These are phyloP conservation scores for Drosophila dives DNA, from an alignment of 2,888 invertebrate species.

Conservation along the genomic window DNA sequence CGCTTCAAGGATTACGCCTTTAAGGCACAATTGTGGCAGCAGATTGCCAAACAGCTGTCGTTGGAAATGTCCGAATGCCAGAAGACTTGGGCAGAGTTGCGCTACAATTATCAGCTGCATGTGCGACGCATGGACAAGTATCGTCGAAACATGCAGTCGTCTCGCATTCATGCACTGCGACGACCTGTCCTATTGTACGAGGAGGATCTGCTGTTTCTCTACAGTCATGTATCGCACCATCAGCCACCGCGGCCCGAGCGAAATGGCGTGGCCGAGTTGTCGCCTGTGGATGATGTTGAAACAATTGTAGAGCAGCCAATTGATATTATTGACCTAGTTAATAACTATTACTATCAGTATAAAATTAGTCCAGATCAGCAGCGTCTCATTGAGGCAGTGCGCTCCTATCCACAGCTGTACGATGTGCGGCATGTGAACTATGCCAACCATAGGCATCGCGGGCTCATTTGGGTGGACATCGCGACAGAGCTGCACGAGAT, in stretches of 20 bases:
- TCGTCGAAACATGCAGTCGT: slow-evolving; percentile 24
- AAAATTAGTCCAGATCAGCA: slow-evolving; percentile 17
- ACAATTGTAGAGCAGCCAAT: slow-evolving; percentile 32
- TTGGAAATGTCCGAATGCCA: slow-evolving; percentile 56
- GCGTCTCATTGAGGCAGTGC: slow-evolving; percentile 63
- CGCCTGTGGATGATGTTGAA: slow-evolving; percentile 14
- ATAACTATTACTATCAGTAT: slow-evolving; percentile 11
- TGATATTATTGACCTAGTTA: slow-evolving; percentile 70
- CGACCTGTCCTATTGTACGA: slow-evolving; percentile 75
- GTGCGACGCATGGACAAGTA: slow-evolving; percentile 64
- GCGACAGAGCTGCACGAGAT: slow-evolving; percentile 75
- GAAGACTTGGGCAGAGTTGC: slow-evolving; percentile 73
- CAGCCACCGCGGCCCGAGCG: slow-evolving; percentile 11
- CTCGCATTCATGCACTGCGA: background rate
- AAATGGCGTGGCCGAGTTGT: background rate
- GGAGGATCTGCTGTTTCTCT: slow-evolving; percentile 78
- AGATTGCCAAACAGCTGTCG: slow-evolving; percentile 59
- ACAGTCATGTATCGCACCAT: slow-evolving; percentile 61
- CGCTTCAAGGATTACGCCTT: slow-evolving; percentile 59
- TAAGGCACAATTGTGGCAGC: slow-evolving; percentile 70
- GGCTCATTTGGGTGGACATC: slow-evolving; percentile 79
- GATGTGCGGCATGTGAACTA: slow-evolving; percentile 49
- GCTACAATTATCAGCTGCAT: slow-evolving; percentile 73
- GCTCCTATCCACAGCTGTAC: slow-evolving; percentile 75
- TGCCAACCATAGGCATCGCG: slow-evolving; percentile 67